These are phyloP conservation scores for Pogonocichla stellata DNA, from an alignment of 2,113 vertebrate genomes.

Conservation along the genomic window DNA sequence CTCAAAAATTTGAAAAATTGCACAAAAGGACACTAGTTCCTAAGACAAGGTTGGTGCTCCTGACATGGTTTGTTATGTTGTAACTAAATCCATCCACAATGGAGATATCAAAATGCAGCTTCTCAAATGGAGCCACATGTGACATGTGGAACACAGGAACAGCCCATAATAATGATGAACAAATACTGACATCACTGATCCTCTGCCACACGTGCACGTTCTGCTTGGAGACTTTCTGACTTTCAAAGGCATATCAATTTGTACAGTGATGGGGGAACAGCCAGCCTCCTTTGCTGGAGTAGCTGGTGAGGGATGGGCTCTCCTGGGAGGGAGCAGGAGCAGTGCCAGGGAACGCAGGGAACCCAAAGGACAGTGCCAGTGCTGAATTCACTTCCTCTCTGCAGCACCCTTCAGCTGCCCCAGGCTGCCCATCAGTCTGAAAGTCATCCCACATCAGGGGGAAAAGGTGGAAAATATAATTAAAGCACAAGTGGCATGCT, in stretches of 20 bases:
- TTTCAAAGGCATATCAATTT: background rate
- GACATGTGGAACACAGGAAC: background rate
- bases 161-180: background rate
- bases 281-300: background rate
- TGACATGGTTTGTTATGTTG: background rate
- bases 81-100: background rate
- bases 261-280: accelerated
- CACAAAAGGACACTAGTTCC: background rate
- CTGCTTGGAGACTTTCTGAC: background rate
- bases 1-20: background rate
- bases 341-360: accelerated
- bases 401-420: background rate
- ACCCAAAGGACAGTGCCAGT: background rate
- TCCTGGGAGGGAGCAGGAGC: background rate
- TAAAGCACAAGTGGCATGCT: background rate
- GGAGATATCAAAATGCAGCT: background rate
- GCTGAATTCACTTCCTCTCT: background rate
- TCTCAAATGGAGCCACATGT: background rate
- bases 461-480: background rate
- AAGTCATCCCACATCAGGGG: background rate
- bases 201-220: background rate
- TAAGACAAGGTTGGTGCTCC: background rate
- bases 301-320: background rate
- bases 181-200: background rate
- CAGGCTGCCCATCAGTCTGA: background rate